phyloP scores from a whole-genome alignment of 2,113 vertebrate genomes.

The Leucoraja erinaceus region DNA sequence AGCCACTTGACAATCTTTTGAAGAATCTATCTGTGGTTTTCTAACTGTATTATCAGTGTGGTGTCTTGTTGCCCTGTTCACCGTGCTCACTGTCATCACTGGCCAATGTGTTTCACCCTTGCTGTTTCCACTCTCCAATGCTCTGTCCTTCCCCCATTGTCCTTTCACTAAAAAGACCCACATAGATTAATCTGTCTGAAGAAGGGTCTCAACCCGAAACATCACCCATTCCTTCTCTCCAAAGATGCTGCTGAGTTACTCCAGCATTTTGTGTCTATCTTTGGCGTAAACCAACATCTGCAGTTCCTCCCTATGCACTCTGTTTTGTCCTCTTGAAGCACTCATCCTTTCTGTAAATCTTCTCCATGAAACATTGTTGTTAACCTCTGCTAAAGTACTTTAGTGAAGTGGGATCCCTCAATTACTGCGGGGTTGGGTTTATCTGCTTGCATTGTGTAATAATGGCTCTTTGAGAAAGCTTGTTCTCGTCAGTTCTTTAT shows the following conservation, averaged over 20 bases:
- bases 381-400: not conserved
- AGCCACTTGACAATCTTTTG: not conserved
- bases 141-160: not conserved
- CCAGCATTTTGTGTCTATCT: no score
- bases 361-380: not conserved
- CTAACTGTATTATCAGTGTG: not conserved
- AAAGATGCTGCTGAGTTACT: no score
- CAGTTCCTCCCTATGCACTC: not conserved
- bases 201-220: no score
- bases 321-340: not conserved
- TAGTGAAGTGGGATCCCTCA: not conserved
- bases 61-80: not conserved
- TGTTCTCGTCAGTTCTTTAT: not conserved
- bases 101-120: not conserved
- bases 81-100: not conserved
- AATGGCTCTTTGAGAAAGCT: not conserved
- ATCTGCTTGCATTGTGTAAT: not conserved
- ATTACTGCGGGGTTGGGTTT: not conserved
- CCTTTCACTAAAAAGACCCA: not conserved
- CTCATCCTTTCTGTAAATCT: not conserved
- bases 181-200: not conserved
- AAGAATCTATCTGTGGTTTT: not conserved
- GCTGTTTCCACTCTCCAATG: not conserved
- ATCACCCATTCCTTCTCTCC: no score
- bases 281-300: no score